Conservation (phyloP, 2,797 vertebrate species). For the Mormyrus proboscirostris region DNA sequence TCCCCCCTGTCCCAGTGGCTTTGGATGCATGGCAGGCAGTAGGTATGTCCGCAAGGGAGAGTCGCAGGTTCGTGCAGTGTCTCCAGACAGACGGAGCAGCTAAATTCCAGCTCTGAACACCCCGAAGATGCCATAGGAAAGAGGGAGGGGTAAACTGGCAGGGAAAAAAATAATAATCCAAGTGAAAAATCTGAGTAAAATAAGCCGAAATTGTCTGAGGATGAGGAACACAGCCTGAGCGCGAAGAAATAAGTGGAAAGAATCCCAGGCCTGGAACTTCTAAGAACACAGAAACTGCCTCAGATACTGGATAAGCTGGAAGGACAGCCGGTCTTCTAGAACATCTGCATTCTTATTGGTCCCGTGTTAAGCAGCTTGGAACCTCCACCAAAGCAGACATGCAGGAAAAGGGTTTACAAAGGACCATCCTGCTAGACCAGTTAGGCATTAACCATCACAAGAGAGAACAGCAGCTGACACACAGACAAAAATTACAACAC, state of each 20-base stretch:
- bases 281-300: conserved; percentile 25
- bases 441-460: background rate
- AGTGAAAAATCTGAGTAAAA: background rate
- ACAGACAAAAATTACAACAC: background rate
- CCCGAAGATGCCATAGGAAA: conserved; percentile 51
- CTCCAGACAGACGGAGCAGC: conserved; percentile 67
- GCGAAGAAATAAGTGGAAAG: background rate
- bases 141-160: background rate
- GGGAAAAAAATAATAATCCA: background rate
- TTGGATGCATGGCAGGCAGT: conserved; percentile 65
- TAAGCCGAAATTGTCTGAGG: background rate
- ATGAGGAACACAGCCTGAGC: background rate
- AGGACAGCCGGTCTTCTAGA: conserved; percentile 36
- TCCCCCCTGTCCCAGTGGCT: conserved; percentile 59
- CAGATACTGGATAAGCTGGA: conserved; percentile 56
- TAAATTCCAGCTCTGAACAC: conserved; percentile 58
- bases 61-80: conserved; percentile 60
- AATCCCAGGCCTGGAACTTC: background rate
- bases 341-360: background rate
- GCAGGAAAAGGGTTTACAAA: background rate
- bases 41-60: conserved; percentile 68
- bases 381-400: background rate
- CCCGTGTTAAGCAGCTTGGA: background rate
- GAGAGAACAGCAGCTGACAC: background rate
- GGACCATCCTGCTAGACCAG: background rate